Conservation (phyloP, 2,113 vertebrate species). For the Cyphomyrus discorhynchus region DNA sequence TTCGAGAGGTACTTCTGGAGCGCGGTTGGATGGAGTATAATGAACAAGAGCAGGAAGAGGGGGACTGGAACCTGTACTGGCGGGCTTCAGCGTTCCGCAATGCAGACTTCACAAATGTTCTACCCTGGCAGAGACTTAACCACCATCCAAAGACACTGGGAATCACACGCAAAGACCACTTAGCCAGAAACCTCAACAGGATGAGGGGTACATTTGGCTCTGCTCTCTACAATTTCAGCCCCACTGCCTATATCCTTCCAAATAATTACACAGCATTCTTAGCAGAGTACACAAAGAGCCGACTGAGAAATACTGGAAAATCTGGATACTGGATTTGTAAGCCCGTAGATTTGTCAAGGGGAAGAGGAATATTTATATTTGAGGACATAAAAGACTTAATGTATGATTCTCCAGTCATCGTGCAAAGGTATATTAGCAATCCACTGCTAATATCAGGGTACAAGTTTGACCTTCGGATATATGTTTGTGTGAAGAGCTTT, state of each 20-base stretch:
- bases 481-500: conserved; percentile 71
- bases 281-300: conserved; percentile 55
- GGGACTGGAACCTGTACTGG: conserved; percentile 73
- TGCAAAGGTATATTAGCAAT: conserved; percentile 68
- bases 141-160: conserved; percentile 64
- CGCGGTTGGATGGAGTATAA: conserved; percentile 64
- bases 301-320: conserved; percentile 24
- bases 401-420: conserved; percentile 59
- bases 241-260: conserved; percentile 63
- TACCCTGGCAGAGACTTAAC: conserved; percentile 72
- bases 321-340: conserved; percentile 70
- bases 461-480: conserved; percentile 72
- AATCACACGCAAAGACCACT: conserved; percentile 68
- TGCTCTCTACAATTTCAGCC: conserved; percentile 63
- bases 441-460: conserved; percentile 71
- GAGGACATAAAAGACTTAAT: conserved; percentile 61
- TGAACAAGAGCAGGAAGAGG: conserved; percentile 34
- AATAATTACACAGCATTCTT: conserved; percentile 64
- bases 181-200: conserved; percentile 61
- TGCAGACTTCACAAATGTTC: conserved; percentile 51
- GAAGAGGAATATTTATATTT: conserved; percentile 70
- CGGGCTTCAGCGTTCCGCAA: conserved; percentile 52
- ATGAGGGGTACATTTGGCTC: conserved; percentile 60
- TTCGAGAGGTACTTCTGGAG: conserved; percentile 70
- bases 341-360: conserved; percentile 62